Percentiles rank a stretch among this genome's conserved stretches.
These are phyloP conservation scores for Orbicella faveolata DNA, from an alignment of 64 coral and sea anemone genomes.

Conservation along the genomic window DNA sequence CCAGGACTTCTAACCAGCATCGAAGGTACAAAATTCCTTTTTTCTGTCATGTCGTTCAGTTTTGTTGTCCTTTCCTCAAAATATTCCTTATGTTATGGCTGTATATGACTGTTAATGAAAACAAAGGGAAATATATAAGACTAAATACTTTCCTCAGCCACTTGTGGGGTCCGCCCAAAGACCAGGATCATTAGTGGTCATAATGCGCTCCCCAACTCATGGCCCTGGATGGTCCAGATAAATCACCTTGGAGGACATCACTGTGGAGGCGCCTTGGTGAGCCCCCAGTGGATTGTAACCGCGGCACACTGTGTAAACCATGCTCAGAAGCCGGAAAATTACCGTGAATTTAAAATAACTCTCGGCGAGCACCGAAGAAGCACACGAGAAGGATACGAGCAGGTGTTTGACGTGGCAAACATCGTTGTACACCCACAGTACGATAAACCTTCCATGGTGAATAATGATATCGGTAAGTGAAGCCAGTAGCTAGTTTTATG, in stretches of 20 bases:
- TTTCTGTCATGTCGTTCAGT: not conserved
- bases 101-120: no score
- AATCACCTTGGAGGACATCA: slow-evolving; percentile 60
- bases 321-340: slow-evolving; percentile 41
- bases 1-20: not conserved
- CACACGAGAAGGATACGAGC: slow-evolving; percentile 52
- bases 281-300: slow-evolving; percentile 73
- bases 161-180: slow-evolving; percentile 50
- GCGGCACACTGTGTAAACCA: slow-evolving; percentile 76
- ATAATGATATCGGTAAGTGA: slow-evolving; percentile 78
- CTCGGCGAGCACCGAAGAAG: slow-evolving; percentile 75
- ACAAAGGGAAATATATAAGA: not conserved
- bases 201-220: slow-evolving; percentile 67
- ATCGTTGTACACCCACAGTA: slow-evolving; percentile 58
- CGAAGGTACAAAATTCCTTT: not conserved
- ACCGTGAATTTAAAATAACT: slow-evolving; percentile 48
- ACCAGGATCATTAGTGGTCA: slow-evolving; percentile 73
- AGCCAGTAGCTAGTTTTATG: no score
- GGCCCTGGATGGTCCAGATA: slow-evolving; percentile 91
- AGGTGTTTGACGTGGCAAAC: slow-evolving; percentile 42
- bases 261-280: slow-evolving; percentile 73
- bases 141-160: not conserved
- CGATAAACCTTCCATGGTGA: slow-evolving; percentile 29
- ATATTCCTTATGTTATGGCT: no score
- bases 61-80: no score